These are phyloP conservation scores for Petromus typicus DNA, from an alignment of 2,113 vertebrate genomes.

Conservation along the genomic window DNA sequence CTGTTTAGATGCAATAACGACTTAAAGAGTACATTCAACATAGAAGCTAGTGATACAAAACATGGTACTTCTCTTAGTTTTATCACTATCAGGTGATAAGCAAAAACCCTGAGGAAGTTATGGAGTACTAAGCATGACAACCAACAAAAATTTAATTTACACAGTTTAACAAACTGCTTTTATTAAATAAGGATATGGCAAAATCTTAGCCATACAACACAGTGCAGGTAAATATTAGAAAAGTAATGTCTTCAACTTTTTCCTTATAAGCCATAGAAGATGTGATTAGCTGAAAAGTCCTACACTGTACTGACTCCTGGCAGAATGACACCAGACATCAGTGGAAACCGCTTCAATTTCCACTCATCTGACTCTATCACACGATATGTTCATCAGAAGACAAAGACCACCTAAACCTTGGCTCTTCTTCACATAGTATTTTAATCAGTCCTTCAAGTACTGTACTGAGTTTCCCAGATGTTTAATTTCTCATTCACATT, in stretches of 20 bases:
- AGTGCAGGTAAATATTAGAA: background rate
- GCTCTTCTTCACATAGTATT: background rate
- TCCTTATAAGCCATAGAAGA: background rate
- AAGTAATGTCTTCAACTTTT: background rate
- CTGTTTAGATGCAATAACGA: background rate
- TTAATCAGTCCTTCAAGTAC: background rate
- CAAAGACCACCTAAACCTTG: background rate
- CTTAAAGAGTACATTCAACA: background rate
- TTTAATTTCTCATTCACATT: conserved; percentile 1
- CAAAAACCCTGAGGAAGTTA: background rate
- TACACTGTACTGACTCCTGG: background rate
- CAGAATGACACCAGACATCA: background rate
- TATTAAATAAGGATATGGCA: background rate
- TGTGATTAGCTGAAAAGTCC: conserved; percentile 49
- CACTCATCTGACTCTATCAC: background rate
- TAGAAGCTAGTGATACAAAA: background rate
- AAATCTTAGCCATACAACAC: conserved; percentile 1
- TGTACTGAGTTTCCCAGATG: conserved; percentile 34
- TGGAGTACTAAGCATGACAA: background rate
- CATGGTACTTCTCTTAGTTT: background rate
- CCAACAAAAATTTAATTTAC: background rate
- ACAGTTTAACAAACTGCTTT: conserved; percentile 16
- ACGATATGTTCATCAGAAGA: background rate
- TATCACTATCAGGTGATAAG: background rate
- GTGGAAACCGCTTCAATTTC: background rate